phyloP scores from a whole-genome alignment of 2,888 invertebrate species.

The Deilephila elpenor region DNA sequence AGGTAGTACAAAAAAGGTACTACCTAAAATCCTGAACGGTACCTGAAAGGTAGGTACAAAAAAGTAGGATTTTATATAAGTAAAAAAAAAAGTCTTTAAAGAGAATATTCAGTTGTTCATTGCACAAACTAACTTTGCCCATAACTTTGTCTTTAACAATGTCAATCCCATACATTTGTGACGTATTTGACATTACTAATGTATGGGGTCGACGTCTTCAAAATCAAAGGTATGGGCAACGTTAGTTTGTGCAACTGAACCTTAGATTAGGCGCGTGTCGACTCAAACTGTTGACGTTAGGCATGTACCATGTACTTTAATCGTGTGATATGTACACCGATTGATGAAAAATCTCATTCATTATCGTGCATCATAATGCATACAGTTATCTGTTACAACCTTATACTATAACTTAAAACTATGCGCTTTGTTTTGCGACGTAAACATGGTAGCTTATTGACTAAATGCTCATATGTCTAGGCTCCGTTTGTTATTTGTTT shows the following conservation, averaged over 20 bases:
- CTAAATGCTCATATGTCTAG: neutral
- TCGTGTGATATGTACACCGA: constrained; percentile 30
- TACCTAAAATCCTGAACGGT: too few species aligned
- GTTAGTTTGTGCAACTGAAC: too few species aligned
- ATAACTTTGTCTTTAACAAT: too few species aligned
- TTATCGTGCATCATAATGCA: too few species aligned
- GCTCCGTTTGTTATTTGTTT: neutral
- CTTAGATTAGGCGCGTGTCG: neutral
- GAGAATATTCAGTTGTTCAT: constrained; percentile 22
- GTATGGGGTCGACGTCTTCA: too few species aligned
- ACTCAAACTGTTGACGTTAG: neutral
- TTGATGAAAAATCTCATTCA: constrained; percentile 38
- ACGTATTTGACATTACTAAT: too few species aligned
- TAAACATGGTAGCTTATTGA: neutral
- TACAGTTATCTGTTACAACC: constrained; percentile 54
- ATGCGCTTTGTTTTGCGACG: neutral
- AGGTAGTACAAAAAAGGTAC: too few species aligned
- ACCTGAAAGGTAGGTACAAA: too few species aligned
- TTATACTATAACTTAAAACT: constrained; percentile 37
- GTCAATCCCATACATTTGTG: too few species aligned
- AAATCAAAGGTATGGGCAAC: too few species aligned
- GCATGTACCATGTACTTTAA: constrained; percentile 30
- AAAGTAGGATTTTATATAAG: constrained; percentile 5
- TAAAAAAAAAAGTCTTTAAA: constrained; percentile 17
- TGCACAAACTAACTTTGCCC: too few species aligned